phyloP scores from a whole-genome alignment of 2,888 invertebrate genomes.

The Scelioninae gen. 1 region DNA sequence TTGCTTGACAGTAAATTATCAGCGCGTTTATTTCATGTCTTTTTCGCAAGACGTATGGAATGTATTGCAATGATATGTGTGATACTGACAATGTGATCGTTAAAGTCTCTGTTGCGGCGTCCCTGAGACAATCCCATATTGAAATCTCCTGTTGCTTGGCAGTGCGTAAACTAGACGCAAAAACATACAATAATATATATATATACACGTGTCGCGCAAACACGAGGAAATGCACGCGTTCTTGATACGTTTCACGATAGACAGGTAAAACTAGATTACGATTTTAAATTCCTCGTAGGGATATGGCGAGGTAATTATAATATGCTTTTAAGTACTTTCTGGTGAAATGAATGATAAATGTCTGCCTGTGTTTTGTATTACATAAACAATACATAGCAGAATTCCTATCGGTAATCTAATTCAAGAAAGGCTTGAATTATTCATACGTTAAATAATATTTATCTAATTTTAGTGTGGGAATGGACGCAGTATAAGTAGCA shows the following conservation, averaged over 20 bases:
- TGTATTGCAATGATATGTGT: constrained; percentile 64
- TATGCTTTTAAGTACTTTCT: constrained; percentile 46
- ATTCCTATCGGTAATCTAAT: constrained; percentile 37
- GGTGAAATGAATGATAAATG: constrained; percentile 50
- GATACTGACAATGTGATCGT: constrained; percentile 71
- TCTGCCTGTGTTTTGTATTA: constrained; percentile 42
- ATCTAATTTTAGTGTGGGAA: constrained; percentile 37
- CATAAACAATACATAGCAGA: constrained; percentile 39
- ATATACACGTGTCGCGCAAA: constrained; percentile 22
- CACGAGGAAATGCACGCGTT: constrained; percentile 53
- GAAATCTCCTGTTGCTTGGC: constrained; percentile 66
- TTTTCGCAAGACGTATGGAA: constrained; percentile 70
- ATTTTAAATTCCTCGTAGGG: constrained; percentile 54
- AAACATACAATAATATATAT: constrained; percentile 51
- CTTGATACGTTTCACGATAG: constrained; percentile 51
- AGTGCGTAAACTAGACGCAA: constrained; percentile 58
- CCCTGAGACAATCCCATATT: constrained; percentile 73
- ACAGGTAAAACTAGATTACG: constrained; percentile 62
- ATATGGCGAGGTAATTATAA: constrained; percentile 56
- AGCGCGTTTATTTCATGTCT: constrained; percentile 67
- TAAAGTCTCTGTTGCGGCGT: constrained; percentile 71
- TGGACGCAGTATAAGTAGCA: not conserved
- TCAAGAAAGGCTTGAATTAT: constrained; percentile 46
- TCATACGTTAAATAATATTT: constrained; percentile 53
- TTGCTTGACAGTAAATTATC: constrained; percentile 67